A percentile compares a stretch with the other conserved stretches of the same genome.
Evolutionary conservation across 2,113 vertebrate species (phyloP).

Genomic region (Phalacrocorax brasilianus): DNA sequence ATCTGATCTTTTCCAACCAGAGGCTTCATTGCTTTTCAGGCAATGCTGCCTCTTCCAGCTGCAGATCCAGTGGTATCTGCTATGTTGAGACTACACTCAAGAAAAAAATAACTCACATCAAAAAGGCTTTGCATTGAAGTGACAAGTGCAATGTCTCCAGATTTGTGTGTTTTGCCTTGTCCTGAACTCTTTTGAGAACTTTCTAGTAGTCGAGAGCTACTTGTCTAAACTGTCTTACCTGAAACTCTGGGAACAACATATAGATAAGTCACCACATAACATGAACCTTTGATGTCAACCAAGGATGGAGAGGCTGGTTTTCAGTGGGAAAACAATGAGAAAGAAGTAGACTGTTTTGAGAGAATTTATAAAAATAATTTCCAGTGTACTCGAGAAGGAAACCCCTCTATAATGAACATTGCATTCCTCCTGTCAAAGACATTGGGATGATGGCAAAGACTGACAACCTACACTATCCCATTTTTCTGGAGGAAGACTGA

Average conservation of each 20-base stretch:
- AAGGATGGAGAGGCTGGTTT: background rate
- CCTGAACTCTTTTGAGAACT: background rate
- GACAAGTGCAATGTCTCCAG: background rate
- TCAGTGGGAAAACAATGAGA: background rate
- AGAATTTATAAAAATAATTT: background rate
- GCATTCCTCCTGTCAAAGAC: background rate
- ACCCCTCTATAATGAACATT: fast-evolving
- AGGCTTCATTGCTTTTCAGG: background rate
- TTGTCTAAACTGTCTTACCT: background rate
- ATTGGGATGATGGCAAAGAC: background rate
- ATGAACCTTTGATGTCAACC: background rate
- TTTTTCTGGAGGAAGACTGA: background rate
- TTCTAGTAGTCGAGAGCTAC: background rate
- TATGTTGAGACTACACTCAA: background rate
- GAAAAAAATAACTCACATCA: background rate
- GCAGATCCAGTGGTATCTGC: background rate
- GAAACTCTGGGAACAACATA: background rate
- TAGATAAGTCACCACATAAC: background rate
- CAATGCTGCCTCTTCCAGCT: background rate
- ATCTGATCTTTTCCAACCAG: fast-evolving
- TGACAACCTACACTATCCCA: background rate
- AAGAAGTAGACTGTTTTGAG: background rate
- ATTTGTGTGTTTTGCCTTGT: background rate
- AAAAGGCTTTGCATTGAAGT: background rate
- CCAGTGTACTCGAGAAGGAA: background rate